Evolutionary conservation across 2,797 vertebrate species (phyloP).

Genomic region (Denticeps clupeoides): DNA sequence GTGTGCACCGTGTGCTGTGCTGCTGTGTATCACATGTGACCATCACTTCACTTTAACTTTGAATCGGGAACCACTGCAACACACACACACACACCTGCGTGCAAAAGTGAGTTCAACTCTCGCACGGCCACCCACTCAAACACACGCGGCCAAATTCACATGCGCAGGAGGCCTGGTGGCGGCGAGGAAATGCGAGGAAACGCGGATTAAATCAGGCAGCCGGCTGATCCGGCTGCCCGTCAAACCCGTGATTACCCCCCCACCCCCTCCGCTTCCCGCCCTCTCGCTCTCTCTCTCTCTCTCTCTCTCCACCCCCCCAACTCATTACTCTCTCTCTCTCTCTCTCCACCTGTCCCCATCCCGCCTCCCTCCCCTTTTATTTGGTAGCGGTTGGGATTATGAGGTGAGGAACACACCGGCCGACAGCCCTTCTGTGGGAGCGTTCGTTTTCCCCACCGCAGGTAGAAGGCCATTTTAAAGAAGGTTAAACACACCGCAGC

Average conservation of each 20-base stretch:
- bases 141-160: conserved; percentile 11
- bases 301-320: conserved; percentile 6
- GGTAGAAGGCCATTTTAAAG: too few relatives aligned
- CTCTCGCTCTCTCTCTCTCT: too few relatives aligned
- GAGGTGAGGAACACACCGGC: too few relatives aligned
- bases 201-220: conserved; percentile 33
- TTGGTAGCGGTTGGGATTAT: conserved; percentile 21
- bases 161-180: conserved; percentile 17
- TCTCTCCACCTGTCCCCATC: conserved; percentile 6
- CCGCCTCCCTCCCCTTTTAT: conserved; percentile 4
- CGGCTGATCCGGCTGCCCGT: conserved; percentile 22
- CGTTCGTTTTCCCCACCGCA: too few relatives aligned
- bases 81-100: conserved; percentile 10
- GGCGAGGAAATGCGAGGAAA: too few relatives aligned
- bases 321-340: neutral
- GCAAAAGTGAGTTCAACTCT: too few relatives aligned
- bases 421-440: too few relatives aligned
- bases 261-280: conserved; percentile 17
- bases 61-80: neutral
- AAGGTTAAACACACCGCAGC: too few relatives aligned
- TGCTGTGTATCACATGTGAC: too few relatives aligned
- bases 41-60: too few relatives aligned
- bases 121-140: conserved; percentile 1
- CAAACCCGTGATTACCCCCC: conserved; percentile 22
- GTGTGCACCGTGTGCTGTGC: too few relatives aligned